Evolutionary conservation across 1,140 invertebrate genomes (phyloP).

Genomic region (Drosophila eugracilis): DNA sequence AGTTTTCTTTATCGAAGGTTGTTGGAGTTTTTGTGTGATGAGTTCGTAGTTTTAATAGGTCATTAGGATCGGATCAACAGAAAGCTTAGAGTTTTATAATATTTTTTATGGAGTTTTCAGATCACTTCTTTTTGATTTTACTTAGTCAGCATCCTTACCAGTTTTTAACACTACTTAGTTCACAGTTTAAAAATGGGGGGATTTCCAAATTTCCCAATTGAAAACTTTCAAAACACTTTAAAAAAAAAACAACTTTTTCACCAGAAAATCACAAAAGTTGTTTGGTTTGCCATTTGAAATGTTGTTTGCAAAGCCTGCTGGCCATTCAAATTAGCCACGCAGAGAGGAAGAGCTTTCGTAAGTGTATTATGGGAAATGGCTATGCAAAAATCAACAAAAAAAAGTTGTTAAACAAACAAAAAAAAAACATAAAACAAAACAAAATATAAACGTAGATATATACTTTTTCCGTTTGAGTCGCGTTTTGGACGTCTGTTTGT

Average conservation of each 20-base stretch:
- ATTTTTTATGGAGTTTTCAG: too few relatives aligned
- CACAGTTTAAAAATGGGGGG: background rate
- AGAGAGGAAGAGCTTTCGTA: conserved; percentile 6
- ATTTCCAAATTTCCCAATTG: too few relatives aligned
- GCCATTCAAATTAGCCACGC: background rate
- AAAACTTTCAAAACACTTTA: background rate
- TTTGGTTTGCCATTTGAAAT: background rate
- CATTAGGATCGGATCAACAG: too few relatives aligned
- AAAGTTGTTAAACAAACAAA: background rate
- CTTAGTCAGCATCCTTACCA: background rate
- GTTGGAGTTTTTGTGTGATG: conserved; percentile 11
- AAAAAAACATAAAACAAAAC: conserved; percentile 8
- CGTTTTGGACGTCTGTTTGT: conserved; percentile 29
- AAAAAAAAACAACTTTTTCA: background rate
- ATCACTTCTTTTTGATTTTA: background rate
- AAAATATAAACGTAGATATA: background rate
- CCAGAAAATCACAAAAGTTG: conserved; percentile 7
- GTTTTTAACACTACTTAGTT: background rate
- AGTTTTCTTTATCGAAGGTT: conserved; percentile 29
- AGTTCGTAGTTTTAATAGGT: conserved; percentile 36
- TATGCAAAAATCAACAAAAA: conserved; percentile 1
- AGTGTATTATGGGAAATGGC: conserved; percentile 1
- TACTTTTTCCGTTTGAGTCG: conserved; percentile 30
- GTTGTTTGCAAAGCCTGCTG: conserved; percentile 2
- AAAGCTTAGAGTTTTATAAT: too few relatives aligned